Base-by-base conservation (phyloP, 2,888 invertebrate genomes). In the Zaprionus obscuricornis region DNA sequence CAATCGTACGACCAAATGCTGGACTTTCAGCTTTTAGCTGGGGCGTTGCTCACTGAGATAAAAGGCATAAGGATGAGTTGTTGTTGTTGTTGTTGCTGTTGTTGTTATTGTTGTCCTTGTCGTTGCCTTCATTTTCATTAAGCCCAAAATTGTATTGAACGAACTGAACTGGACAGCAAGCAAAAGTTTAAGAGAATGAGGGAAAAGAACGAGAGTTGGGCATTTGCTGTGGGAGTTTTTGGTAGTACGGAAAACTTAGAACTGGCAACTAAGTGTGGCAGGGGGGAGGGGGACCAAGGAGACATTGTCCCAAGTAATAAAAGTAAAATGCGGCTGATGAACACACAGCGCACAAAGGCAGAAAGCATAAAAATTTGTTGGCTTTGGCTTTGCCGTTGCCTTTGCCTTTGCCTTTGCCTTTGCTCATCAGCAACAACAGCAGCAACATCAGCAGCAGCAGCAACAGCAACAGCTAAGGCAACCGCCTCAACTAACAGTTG, bases 311-410 rank as follows among this genome's bases (percentile, higher is more conserved):
- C 67, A 62, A 74, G 85, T 82, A 86, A 81, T 81, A 86, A 81
- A 81, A 85, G 83, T 81, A 86, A 79, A 85, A 84, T 81, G 85
- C 57, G 68, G 51, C 86, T 85, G 86, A 83, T 83, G 78, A 83
- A 67, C 58, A n/a, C n/a, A 45, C 40, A 59, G 68, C 54, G 58
- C 82, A 83, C 71, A 85, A 79, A 84, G 72, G 76, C 59, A 71
- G 54, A 66, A 60, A 58, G 72, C 81, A 85, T 66, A 85, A 82
- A 85, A 82, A 85, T 82, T 82, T 68, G 59, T 74, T 83, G 74
- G 83, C 66, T 76, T 54, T 74, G 58, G 47, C 34, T 31, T 51
- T 34, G 45, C 34, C n/a, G 59, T 74, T 83, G 74, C 78, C 66
- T 76, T 54, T 74, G 58, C 50, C 34, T 31, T 51, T 34, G 45